These are phyloP conservation scores for Danio choprae DNA, from an alignment of 2,797 vertebrate species.

Conservation along the genomic window DNA sequence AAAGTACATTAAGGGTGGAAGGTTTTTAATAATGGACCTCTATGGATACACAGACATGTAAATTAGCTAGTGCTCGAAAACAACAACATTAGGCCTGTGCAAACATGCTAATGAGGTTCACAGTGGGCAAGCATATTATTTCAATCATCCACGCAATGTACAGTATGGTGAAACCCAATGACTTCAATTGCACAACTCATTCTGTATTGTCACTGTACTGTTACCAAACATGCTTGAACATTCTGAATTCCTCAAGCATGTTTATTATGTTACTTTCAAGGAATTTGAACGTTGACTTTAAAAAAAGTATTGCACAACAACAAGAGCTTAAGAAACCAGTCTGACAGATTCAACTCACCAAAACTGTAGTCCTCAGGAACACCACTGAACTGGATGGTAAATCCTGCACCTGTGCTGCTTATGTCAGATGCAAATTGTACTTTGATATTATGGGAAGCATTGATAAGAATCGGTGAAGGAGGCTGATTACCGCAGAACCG, in stretches of 20 bases:
- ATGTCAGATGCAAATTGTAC: constrained; percentile 84
- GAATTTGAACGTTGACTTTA: background rate
- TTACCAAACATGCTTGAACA: constrained; percentile 17
- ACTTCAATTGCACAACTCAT: background rate
- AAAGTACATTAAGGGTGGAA: background rate
- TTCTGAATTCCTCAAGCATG: background rate
- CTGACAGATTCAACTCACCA: constrained; percentile 68
- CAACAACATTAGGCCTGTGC: background rate
- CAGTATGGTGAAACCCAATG: background rate
- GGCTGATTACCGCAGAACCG: constrained; percentile 78
- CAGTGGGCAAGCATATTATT: background rate
- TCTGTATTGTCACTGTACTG: background rate
- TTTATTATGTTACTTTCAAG: background rate
- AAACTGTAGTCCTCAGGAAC: constrained; percentile 68
- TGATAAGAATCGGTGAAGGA: constrained; percentile 75
- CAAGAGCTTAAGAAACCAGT: constrained; percentile 9
- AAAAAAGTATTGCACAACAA: background rate
- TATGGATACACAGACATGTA: constrained; percentile 8
- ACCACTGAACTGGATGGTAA: constrained; percentile 78
- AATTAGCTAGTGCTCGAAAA: constrained; percentile 1
- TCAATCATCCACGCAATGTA: background rate
- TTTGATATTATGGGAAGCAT: constrained; percentile 68
- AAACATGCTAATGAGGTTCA: background rate
- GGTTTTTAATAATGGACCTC: background rate
- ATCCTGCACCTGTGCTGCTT: constrained; percentile 76